phyloP scores from a whole-genome alignment of 2,888 invertebrate species.

The Desoria tigrina region DNA sequence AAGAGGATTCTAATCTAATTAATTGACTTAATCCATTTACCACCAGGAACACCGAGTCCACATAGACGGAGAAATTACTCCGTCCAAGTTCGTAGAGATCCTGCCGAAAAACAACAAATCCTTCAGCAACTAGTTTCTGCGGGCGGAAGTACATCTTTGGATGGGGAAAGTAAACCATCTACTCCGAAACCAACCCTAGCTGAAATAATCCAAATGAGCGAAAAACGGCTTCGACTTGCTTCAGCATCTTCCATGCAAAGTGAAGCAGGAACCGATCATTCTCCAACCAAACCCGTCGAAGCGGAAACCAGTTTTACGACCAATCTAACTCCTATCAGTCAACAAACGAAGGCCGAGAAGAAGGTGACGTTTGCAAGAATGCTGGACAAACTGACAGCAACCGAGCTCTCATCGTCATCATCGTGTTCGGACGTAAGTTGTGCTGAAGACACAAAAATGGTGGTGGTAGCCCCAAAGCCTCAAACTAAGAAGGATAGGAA shows the following conservation, averaged over 20 bases:
- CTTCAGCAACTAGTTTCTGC: slow-evolving; percentile 69
- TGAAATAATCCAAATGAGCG: slow-evolving; percentile 73
- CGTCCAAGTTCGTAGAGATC: slow-evolving; percentile 61
- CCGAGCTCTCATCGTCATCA: slow-evolving; percentile 60
- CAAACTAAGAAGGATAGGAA: slow-evolving; percentile 50
- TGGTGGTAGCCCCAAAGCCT: slow-evolving; percentile 39
- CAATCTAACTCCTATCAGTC: slow-evolving; percentile 9
- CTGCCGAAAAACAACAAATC: slow-evolving; percentile 73
- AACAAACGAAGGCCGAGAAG: slow-evolving; percentile 50
- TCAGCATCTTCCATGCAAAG: slow-evolving; percentile 45
- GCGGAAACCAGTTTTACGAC: slow-evolving; percentile 50
- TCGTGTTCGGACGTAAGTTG: slow-evolving; percentile 59
- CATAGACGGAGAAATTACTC: slow-evolving; percentile 78
- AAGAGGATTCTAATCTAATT: not conserved
- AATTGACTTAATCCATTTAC: slow-evolving; percentile 18
- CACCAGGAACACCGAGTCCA: slow-evolving; percentile 72
- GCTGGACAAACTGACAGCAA: slow-evolving; percentile 49
- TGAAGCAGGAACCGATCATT: slow-evolving; percentile 25
- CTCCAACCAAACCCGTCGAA: slow-evolving; percentile 24
- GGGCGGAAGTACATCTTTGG: slow-evolving; percentile 49
- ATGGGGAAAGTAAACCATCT: slow-evolving; percentile 63
- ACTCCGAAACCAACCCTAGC: slow-evolving; percentile 69
- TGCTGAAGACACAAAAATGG: slow-evolving; percentile 52
- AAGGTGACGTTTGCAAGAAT: slow-evolving; percentile 57
- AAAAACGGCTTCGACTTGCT: slow-evolving; percentile 59